Evolutionary conservation across 2,888 invertebrate genomes (phyloP).

Genomic region (Tetrapedia diversipes): DNA sequence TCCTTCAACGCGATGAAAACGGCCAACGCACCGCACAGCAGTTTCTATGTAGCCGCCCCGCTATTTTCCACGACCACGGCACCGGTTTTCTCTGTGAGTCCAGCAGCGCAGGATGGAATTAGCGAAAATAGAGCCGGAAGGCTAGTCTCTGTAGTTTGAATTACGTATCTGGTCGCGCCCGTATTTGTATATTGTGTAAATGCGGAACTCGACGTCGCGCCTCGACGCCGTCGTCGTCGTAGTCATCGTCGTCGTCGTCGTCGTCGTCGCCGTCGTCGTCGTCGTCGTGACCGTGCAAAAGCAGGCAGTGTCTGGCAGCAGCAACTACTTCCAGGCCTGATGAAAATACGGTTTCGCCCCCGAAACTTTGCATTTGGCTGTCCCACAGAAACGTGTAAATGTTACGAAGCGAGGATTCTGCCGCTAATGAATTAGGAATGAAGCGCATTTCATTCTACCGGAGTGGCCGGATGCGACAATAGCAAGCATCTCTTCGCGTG

Average conservation of each 20-base stretch:
- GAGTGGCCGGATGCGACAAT: conserved; percentile 39
- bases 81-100: conserved; percentile 29
- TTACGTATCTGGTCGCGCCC: conserved; percentile 62
- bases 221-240: conserved; percentile 23
- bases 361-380: conserved; percentile 57
- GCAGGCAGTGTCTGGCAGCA: conserved; percentile 41
- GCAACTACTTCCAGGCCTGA: conserved; percentile 57
- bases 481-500: conserved; percentile 10
- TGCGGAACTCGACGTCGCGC: conserved; percentile 59
- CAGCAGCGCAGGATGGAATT: conserved; percentile 54
- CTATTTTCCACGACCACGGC: background rate
- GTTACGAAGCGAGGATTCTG: conserved; percentile 61
- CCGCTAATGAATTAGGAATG: conserved; percentile 66
- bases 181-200: conserved; percentile 69
- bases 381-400: conserved; percentile 64
- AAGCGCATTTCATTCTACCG: conserved; percentile 31
- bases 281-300: conserved; percentile 25
- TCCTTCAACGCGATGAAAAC: conserved; percentile 20
- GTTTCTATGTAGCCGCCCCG: no score
- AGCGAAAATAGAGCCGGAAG: conserved; percentile 59
- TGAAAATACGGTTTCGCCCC: conserved; percentile 58
- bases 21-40: background rate
- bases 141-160: conserved; percentile 51
- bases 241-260: no score
- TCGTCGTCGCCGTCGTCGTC: conserved; percentile 17